These are phyloP conservation scores for Aphidius ervi DNA, from an alignment of 1,140 invertebrate species.

Conservation along the genomic window DNA sequence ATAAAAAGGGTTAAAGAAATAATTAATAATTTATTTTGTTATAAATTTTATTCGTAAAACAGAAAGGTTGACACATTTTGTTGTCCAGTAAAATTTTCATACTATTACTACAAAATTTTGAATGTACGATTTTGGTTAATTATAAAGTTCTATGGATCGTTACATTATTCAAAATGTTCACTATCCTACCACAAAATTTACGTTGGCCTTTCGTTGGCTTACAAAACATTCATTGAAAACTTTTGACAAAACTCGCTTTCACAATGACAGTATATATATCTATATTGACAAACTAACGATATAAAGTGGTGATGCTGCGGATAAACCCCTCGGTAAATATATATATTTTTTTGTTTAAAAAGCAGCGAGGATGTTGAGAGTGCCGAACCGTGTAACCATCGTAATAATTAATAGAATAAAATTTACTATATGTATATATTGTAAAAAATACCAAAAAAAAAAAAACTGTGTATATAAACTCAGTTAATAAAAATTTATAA, in stretches of 20 bases:
- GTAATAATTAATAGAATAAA: constrained; percentile 50
- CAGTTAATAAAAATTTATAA: too few relatives aligned
- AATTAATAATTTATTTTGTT: too few relatives aligned
- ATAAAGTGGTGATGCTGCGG: too few relatives aligned
- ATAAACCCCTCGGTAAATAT: too few relatives aligned
- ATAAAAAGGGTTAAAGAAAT: background rate
- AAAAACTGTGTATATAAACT: background rate
- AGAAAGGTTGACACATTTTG: constrained; percentile 34
- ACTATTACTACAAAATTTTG: constrained; percentile 6
- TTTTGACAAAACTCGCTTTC: constrained; percentile 40
- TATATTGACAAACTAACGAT: background rate
- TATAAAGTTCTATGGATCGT: constrained; percentile 49
- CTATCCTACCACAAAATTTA: constrained; percentile 10
- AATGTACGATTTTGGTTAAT: constrained; percentile 42
- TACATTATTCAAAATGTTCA: constrained; percentile 51
- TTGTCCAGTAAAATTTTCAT: constrained; percentile 38
- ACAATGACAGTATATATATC: background rate
- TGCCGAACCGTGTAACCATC: constrained; percentile 45
- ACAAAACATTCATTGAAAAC: constrained; percentile 44
- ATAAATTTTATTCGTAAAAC: too few relatives aligned
- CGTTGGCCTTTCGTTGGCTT: background rate
- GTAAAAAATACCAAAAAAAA: constrained; percentile 15
- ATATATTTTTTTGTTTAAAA: background rate
- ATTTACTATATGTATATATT: constrained; percentile 21
- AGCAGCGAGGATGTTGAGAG: constrained; percentile 19